These are phyloP conservation scores for Bothrops jararaca DNA, from an alignment of 2,113 vertebrate species.

Conservation along the genomic window DNA sequence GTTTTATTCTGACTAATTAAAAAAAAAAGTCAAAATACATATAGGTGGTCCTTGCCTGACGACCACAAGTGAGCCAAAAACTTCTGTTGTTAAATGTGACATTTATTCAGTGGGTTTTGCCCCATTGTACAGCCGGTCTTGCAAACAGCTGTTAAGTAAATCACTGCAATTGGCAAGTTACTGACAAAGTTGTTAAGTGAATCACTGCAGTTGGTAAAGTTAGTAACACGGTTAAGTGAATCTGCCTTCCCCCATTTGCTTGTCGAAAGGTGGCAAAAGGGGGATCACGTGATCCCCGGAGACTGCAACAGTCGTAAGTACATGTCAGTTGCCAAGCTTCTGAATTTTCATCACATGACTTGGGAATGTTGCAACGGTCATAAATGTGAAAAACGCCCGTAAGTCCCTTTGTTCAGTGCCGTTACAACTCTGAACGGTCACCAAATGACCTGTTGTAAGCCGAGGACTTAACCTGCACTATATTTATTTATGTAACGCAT, in stretches of 20 bases:
- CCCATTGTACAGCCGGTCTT: neutral
- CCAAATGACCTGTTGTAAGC: neutral
- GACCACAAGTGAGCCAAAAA: neutral
- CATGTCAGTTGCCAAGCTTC: too few species aligned
- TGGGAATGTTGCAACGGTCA: too few species aligned
- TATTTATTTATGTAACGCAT: neutral
- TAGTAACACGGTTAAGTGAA: neutral
- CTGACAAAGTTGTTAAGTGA: too few species aligned
- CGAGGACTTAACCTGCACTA: neutral
- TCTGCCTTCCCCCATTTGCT: neutral
- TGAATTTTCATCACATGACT: too few species aligned
- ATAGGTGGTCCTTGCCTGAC: neutral
- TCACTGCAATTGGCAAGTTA: neutral
- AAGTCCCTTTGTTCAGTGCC: neutral
- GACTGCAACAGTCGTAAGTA: too few species aligned
- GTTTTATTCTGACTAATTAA: neutral
- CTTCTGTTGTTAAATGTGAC: neutral
- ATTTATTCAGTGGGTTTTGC: neutral
- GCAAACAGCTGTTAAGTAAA: too few species aligned
- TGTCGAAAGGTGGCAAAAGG: too few species aligned
- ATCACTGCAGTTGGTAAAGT: too few species aligned
- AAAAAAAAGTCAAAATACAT: neutral
- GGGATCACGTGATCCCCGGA: too few species aligned
- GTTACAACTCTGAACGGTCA: too few species aligned
- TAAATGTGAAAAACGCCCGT: too few species aligned